Evolutionary conservation across 1,140 invertebrate genomes (phyloP).

Genomic region (Caenorhabditis briggsae): DNA sequence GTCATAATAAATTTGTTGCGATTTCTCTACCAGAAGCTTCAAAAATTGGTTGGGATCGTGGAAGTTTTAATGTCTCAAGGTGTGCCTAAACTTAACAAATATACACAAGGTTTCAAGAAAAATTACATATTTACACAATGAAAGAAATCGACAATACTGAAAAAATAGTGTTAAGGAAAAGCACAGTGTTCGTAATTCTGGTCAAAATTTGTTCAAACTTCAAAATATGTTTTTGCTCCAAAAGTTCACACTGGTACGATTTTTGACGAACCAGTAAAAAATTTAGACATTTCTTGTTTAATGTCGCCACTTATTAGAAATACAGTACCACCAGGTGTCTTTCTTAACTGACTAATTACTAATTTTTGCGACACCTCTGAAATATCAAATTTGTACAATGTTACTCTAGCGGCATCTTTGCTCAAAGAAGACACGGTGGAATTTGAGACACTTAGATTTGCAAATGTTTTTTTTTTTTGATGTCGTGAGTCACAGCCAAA

Average conservation of each 20-base stretch:
- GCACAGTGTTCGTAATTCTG: no score
- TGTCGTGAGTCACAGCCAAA: constrained; percentile 6
- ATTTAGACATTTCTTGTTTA: not conserved
- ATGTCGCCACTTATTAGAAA: not conserved
- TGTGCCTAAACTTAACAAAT: not conserved
- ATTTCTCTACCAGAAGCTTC: not conserved
- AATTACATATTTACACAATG: not conserved
- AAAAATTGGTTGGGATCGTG: not conserved
- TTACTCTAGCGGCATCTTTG: not conserved
- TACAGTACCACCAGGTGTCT: not conserved
- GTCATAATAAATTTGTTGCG: constrained; percentile 21
- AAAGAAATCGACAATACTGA: not conserved
- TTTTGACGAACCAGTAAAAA: not conserved
- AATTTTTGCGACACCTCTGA: not conserved
- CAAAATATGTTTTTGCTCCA: not conserved
- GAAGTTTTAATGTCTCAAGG: constrained; percentile 3
- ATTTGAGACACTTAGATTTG: constrained; percentile 44
- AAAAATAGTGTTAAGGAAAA: not conserved
- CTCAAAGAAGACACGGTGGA: constrained; percentile 16
- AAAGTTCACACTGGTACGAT: not conserved
- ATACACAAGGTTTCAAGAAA: not conserved
- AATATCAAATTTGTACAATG: constrained; percentile 8
- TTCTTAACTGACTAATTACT: not conserved
- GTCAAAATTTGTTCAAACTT: not conserved
- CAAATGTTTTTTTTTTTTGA: not conserved